phyloP scores from a whole-genome alignment of 2,797 vertebrate genomes.

The Erpetoichthys calabaricus region DNA sequence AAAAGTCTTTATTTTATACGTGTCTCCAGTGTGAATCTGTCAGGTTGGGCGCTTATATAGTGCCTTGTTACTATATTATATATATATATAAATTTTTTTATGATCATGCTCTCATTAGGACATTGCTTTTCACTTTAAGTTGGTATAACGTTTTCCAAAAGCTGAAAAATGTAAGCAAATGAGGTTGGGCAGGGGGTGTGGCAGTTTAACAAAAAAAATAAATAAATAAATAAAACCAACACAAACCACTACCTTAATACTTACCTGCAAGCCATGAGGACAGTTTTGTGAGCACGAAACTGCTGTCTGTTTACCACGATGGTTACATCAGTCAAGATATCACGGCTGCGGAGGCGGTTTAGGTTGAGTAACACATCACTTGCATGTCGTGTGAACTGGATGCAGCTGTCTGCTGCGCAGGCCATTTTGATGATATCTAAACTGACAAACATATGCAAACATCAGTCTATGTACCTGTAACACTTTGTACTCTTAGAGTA shows the following conservation, averaged over 20 bases:
- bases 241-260: constrained; percentile 12
- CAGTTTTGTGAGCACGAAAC: constrained; percentile 94
- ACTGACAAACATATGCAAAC: not conserved
- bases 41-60: too few species aligned
- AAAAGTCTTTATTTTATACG: too few species aligned
- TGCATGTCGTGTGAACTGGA: constrained; percentile 95
- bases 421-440: constrained; percentile 72
- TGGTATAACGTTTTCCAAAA: too few species aligned
- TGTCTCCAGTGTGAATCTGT: too few species aligned
- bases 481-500: too few species aligned
- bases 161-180: not conserved
- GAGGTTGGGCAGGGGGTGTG: not conserved
- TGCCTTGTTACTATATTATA: too few species aligned
- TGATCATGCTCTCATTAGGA: too few species aligned
- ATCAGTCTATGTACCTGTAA: too few species aligned
- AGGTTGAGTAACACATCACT: constrained; percentile 96
- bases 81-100: too few species aligned
- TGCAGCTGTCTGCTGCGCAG: constrained; percentile 91
- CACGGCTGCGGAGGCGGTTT: constrained; percentile 83
- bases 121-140: too few species aligned
- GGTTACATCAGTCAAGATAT: constrained; percentile 93
- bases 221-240: not conserved
- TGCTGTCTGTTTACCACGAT: constrained; percentile 90
- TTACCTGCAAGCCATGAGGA: constrained; percentile 98
- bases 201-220: not conserved